Base-by-base conservation (phyloP, 1,140 invertebrate genomes). In the Scaptomyza graminum region DNA sequence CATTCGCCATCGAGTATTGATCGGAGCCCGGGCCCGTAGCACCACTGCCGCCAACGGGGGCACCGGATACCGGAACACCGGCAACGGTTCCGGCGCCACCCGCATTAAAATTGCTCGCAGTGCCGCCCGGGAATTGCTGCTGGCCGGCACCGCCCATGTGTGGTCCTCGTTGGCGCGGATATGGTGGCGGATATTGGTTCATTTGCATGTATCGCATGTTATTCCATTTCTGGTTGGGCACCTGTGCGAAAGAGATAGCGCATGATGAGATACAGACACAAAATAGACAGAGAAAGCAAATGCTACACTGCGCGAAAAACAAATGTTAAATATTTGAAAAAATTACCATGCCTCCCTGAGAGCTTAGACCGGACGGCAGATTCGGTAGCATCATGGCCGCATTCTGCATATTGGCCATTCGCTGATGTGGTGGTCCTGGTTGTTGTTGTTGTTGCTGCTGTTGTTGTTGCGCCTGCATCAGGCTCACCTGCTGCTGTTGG, bases 291-390 rank as follows among this genome's bases (percentile, higher is more conserved):
- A 41, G 37, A 41, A n/a, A 41, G 31, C 31, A 34, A 8, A 34
- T 34, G 8, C 31, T 34, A 0, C 5, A 28, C 0, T 22, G 18
- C 18, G 18, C 18, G 18, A 22, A 22, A 22, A 22, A 22, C 18
- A 22, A 22, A 22, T 22, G 18, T 22, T 22, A 22, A 22, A 2
- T 22, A 22, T 22, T 22, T 22, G 2, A 22, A 0, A 7, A 22
- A 90, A 92, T 81, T 93, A 93, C 68, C 84, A 89, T 91, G 74
- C 79, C 82, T 62, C 93, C 93, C 43, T 93, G 92, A 54, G 93
- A 90, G 88, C 93, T 92, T 54, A 92, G 71, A 1, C 90, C 85
- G 5, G 90, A 80, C 6, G 75, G 82, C 34, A 82, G 62, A 63
- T 76, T 88, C 28, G 83, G 76, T 41, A 91, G 69, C 80, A 91